These are phyloP conservation scores for Karalla daura DNA, from an alignment of 2,797 vertebrate genomes.

Conservation along the genomic window DNA sequence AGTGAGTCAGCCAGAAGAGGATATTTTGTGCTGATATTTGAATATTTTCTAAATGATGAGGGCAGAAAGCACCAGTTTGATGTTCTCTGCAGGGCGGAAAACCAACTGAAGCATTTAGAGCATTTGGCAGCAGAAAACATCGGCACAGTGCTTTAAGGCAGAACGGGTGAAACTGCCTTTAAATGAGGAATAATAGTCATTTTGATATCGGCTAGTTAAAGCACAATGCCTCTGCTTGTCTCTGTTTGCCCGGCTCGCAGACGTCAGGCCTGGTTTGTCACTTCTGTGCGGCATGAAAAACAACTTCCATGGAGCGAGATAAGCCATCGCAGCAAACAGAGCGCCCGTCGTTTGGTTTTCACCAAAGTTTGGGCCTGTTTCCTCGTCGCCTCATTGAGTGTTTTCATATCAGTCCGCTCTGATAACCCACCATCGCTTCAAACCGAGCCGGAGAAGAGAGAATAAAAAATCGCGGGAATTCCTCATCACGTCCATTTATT, in stretches of 20 bases:
- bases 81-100: conserved; percentile 16
- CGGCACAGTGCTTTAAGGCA: conserved; percentile 22
- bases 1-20: conserved; percentile 4
- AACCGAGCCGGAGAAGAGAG: conserved; percentile 6
- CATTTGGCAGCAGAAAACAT: conserved; percentile 25
- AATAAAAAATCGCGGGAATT: not conserved
- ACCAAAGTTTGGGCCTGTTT: not conserved
- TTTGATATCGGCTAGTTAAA: conserved; percentile 12
- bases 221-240: not conserved
- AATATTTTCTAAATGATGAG: conserved; percentile 32
- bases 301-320: conserved; percentile 17
- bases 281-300: conserved; percentile 2
- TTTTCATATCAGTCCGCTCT: conserved; percentile 9
- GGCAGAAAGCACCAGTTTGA: not conserved
- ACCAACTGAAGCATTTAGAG: conserved; percentile 19
- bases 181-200: conserved; percentile 26
- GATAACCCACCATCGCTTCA: conserved; percentile 34
- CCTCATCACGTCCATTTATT: conserved; percentile 1
- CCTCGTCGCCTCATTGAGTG: conserved; percentile 15
- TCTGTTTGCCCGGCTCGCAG: not conserved
- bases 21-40: conserved; percentile 20
- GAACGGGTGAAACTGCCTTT: conserved; percentile 4
- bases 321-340: conserved; percentile 22
- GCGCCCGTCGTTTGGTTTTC: conserved; percentile 4
- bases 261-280: conserved; percentile 2